A percentile compares a stretch with the other conserved stretches of the same genome.
Evolutionary conservation across 2,888 invertebrate species (phyloP).

Genomic region (Zele albiditarsus): DNA sequence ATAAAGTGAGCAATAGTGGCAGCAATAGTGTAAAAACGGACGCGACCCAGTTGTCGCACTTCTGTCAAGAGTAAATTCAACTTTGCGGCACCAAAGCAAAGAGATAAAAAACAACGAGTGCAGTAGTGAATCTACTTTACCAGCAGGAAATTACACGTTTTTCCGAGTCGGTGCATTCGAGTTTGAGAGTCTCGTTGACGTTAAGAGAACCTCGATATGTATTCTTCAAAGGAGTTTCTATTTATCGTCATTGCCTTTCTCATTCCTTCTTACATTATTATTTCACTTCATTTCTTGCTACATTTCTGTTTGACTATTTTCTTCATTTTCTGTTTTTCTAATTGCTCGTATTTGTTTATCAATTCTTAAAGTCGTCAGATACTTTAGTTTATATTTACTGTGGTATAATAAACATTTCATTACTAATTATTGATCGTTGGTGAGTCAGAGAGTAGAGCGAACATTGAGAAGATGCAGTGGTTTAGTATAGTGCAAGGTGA

Average conservation of each 20-base stretch:
- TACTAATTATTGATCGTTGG: slow-evolving; percentile 6
- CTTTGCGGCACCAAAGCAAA: slow-evolving; percentile 23
- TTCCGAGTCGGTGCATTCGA: slow-evolving; percentile 60
- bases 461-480: not conserved
- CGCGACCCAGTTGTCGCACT: slow-evolving; percentile 40
- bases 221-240: not conserved
- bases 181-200: slow-evolving; percentile 53
- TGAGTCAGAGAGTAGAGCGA: not conserved
- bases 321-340: not conserved
- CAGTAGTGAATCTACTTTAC: slow-evolving; percentile 58
- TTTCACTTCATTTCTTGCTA: not conserved
- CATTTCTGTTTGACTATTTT: not conserved
- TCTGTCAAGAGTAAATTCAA: slow-evolving; percentile 27
- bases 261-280: not conserved
- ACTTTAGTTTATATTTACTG: not conserved
- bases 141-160: slow-evolving; percentile 71
- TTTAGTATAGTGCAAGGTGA: not conserved
- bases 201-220: slow-evolving; percentile 5
- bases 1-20: not conserved
- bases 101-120: slow-evolving; percentile 32
- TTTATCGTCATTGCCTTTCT: slow-evolving; percentile 3
- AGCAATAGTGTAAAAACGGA: slow-evolving; percentile 55
- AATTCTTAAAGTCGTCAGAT: not conserved
- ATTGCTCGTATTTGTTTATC: not conserved
- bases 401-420: not conserved